These are phyloP conservation scores for Azemiops feae DNA, from an alignment of 2,113 vertebrate genomes.

Conservation along the genomic window DNA sequence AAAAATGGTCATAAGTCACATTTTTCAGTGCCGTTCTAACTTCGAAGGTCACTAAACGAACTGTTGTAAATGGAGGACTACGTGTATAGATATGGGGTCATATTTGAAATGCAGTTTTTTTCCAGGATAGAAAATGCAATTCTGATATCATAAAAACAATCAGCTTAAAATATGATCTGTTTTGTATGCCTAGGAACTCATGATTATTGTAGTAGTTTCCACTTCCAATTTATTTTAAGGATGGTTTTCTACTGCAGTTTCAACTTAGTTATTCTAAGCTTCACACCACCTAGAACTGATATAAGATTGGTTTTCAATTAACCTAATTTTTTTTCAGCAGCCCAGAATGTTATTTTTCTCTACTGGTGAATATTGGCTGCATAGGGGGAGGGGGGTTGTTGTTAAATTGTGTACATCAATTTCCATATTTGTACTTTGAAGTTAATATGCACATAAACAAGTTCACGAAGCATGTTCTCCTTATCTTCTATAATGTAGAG, in stretches of 20 bases:
- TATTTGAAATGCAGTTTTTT: background rate
- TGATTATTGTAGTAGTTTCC: background rate
- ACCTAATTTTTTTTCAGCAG: background rate
- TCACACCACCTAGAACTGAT: background rate
- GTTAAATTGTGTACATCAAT: background rate
- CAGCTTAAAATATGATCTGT: background rate
- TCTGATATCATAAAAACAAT: background rate
- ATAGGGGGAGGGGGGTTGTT: background rate
- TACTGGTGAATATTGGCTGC: background rate
- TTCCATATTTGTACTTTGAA: background rate
- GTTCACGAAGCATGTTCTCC: background rate
- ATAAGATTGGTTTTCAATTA: background rate
- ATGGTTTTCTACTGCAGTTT: background rate
- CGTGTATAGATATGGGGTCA: background rate
- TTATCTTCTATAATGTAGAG: background rate
- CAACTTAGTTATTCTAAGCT: background rate
- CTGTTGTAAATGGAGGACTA: background rate
- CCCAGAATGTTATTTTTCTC: background rate
- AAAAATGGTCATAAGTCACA: background rate
- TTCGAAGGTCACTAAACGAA: background rate
- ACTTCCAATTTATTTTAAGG: background rate
- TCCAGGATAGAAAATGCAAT: background rate
- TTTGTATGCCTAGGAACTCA: background rate
- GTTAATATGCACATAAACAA: background rate
- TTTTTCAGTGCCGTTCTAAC: background rate